Base-by-base conservation (phyloP, 2,113 vertebrate genomes). In the Bos javanicus region DNA sequence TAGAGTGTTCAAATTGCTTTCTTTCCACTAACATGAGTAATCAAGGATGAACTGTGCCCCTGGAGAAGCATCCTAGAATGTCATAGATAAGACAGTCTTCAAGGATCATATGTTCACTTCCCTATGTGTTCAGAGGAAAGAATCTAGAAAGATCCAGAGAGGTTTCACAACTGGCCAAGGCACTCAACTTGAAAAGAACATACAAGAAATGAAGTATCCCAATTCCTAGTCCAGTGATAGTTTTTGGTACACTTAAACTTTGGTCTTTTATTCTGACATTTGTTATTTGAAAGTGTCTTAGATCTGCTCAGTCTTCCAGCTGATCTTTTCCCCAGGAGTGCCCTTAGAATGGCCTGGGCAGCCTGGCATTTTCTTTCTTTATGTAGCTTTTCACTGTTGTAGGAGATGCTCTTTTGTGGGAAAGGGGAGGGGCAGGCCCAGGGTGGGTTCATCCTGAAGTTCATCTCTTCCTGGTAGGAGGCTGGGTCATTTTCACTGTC, bases 1-100 rank as follows among this genome's bases (percentile, higher is more conserved):
- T 98, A 26, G 2, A 92, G 16, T n/a, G 87, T 96, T 96, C 50
- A 90, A 39, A 78, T 87, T 36, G 74, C 33, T n/a, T 92, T 90
- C 36, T 94, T 84, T 76, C 13, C 56, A 96, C 33, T 94, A 83
- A 95, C 25, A 33, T 4, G 33, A 81, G 12, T 91, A 67, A 90
- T 95, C 89, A 93, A 96, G 59, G 33, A 76, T 71, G 71, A 95
- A 4, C 76, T 81, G 25, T 62, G 26, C 10, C 28, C 95, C 14
- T 92, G 52, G 33, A 87, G 52, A 89, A 14, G 50, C 71, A 83
- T 48, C 74, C 16, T 87, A 50, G 90, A 52, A 28, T 87, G 11
- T 71, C 81, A 95, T 5, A 80, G 12, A 16, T 87, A 46, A n/a
- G 28, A 94, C 23, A 92, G 17, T 33, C 57, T 57, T 95, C 28